Evolutionary conservation across 2,888 invertebrate genomes (phyloP), one percentile per base, ranked within the genome.

Genomic region (Anoplius nigerrimus): DNA sequence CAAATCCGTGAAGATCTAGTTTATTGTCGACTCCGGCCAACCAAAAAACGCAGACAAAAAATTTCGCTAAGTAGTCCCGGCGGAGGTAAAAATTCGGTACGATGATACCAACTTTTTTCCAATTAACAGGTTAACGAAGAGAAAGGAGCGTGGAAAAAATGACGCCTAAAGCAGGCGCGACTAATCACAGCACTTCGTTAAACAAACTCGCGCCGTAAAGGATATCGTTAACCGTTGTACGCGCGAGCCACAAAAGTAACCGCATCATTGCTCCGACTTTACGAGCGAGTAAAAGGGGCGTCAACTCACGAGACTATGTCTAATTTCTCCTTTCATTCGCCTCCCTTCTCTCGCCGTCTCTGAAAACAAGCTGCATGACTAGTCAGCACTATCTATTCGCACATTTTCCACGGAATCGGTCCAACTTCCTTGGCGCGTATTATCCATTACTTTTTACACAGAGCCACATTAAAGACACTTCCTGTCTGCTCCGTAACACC

Each of bases 261-360:
- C 68, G 56, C 72, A 67, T 73, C 72, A 75, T 79, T 79, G 76
- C 79, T 78, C 78, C 69, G 74, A 70, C 62, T 58, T 54, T 64
- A 67, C 66, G 70, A 59, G 58, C 62, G 68, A 46, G 60, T 62
- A 53, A 75, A 74, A 71, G 62, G 52, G 58, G 43, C 57, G 56
- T 71, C 57, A 34, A 42, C 8, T n/a, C 16, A 22, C 4, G 42
- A 4, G 8, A n/a, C 62, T 68, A 72, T 62, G 20, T 62, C 34
- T 34, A 34, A 34, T 34, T 34, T 53, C 22, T 68, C 42, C 27
- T 51, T 62, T 57, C 54, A 53, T 34, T 46, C 43, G 21, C 24
- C 54, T 60, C 62, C 56, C 52, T 59, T 43, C 24, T 24, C 24
- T 20, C 57, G 11, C 34, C 1, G 34, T 34, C 34, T 34, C 43